Conservation (phyloP, 2,113 vertebrate species). For the Tachuris rubrigastra region DNA sequence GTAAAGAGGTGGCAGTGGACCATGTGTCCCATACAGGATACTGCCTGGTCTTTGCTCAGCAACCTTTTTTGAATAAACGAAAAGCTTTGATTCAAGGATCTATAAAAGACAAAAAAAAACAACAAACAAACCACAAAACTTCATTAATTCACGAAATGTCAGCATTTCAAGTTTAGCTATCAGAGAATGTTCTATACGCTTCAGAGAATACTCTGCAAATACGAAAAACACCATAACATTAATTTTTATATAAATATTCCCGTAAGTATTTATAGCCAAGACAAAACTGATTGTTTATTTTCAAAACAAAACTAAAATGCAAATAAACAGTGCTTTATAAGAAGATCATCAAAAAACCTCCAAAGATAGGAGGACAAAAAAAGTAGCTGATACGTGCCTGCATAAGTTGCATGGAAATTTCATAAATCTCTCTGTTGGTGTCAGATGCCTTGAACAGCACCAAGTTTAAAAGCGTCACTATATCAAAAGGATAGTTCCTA, state of each 20-base stretch:
- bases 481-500: conserved; percentile 98
- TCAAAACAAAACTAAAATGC: neutral
- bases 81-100: conserved; percentile 95
- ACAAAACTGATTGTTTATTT: neutral
- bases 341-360: neutral
- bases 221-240: neutral
- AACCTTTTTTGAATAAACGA: conserved; percentile 93
- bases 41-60: conserved; percentile 92
- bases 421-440: conserved; percentile 96
- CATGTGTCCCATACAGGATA: conserved; percentile 92
- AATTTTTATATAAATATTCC: neutral
- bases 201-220: neutral
- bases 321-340: neutral
- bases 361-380: neutral
- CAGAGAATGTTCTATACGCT: neutral
- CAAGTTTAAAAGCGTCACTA: conserved; percentile 93
- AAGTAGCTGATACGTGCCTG: conserved; percentile 79
- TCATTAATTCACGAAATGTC: neutral
- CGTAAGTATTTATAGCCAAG: neutral
- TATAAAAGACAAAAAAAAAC: conserved; percentile 48
- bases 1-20: conserved; percentile 92
- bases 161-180: neutral
- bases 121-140: neutral
- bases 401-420: conserved; percentile 99
- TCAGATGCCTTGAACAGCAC: conserved; percentile 98